Evolutionary conservation across 2,113 vertebrate genomes (phyloP).

Genomic region (Crotalus horridus): DNA sequence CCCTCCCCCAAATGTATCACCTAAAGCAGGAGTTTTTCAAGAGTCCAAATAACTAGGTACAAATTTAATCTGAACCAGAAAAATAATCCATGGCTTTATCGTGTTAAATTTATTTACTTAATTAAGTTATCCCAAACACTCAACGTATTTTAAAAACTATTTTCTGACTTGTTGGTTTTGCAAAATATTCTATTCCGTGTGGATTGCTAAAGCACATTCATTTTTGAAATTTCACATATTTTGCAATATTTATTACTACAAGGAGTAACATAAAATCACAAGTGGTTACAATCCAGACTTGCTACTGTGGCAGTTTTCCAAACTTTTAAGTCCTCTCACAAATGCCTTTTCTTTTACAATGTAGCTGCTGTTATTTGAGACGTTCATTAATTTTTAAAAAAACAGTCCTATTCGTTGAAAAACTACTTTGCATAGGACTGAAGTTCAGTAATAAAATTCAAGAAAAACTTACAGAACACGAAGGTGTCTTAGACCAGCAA

Average conservation of each 20-base stretch:
- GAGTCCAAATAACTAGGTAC: background rate
- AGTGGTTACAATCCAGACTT: background rate
- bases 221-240: slow-evolving; percentile 5
- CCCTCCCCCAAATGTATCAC: background rate
- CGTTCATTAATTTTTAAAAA: slow-evolving; percentile 6
- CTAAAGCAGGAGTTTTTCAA: background rate
- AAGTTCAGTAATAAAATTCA: background rate
- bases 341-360: slow-evolving; percentile 30
- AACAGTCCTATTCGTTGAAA: background rate
- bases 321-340: slow-evolving; percentile 14
- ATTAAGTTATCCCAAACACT: background rate
- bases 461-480: slow-evolving; percentile 91
- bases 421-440: background rate
- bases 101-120: background rate
- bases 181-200: background rate
- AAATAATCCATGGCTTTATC: background rate
- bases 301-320: slow-evolving; percentile 18
- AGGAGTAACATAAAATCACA: slow-evolving; percentile 17
- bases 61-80: background rate
- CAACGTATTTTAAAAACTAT: background rate
- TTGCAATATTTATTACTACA: slow-evolving; percentile 31
- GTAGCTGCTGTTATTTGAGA: background rate
- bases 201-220: background rate
- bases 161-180: slow-evolving; percentile 9
- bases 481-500: slow-evolving; percentile 90